Conservation (phyloP, 2,888 invertebrate genomes). For the Pinctada fucata region DNA sequence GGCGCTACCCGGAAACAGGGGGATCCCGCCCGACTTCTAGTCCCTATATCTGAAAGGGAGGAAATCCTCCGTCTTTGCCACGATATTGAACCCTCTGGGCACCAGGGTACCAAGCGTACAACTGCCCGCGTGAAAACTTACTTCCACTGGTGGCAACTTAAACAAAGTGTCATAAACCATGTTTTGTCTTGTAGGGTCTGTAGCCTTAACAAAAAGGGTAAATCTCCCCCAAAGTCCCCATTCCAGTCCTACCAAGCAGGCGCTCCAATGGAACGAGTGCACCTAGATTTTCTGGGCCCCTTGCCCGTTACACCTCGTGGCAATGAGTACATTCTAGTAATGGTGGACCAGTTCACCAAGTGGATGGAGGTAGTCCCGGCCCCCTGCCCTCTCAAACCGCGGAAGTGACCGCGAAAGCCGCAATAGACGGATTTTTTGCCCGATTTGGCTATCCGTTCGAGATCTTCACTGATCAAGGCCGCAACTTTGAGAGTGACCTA, state of each 20-base stretch:
- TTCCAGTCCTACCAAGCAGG: neutral
- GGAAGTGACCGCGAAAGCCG: neutral
- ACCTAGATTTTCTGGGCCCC: neutral
- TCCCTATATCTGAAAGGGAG: no score
- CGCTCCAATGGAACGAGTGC: constrained; percentile 4
- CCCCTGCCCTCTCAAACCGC: neutral
- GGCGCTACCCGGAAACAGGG: no score
- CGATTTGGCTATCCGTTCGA: constrained; percentile 5
- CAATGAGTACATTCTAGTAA: constrained; percentile 1
- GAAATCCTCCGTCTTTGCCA: no score
- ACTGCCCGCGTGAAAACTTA: no score
- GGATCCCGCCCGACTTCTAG: no score
- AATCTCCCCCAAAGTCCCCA: no score
- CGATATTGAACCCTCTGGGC: no score
- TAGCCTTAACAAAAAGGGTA: no score
- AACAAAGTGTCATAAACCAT: no score
- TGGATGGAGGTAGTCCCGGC: constrained; percentile 1
- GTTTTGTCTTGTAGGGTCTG: no score
- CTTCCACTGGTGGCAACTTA: no score
- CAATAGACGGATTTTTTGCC: neutral
- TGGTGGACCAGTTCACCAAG: constrained; percentile 5
- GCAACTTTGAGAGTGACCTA: constrained; percentile 7
- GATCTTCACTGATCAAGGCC: constrained; percentile 11
- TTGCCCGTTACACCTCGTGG: neutral
- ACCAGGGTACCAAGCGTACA: no score